Percentiles rank a stretch among this genome's conserved stretches.
Evolutionary conservation across 2,797 vertebrate species (phyloP).

Genomic region (Hybognathus amarus): DNA sequence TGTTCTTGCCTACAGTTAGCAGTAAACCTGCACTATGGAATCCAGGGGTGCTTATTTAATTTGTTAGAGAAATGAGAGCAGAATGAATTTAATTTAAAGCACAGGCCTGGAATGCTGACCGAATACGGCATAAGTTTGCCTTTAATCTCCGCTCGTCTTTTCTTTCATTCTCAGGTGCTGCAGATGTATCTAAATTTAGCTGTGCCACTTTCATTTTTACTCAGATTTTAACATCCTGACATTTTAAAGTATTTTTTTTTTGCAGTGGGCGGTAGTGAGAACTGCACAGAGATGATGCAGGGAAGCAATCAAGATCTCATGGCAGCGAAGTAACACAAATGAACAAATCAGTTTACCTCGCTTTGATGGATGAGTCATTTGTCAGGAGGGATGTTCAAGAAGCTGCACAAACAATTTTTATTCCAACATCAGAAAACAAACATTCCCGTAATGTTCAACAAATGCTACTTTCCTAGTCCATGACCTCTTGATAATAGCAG

Average conservation of each 20-base stretch:
- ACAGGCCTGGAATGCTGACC: slow-evolving; percentile 14
- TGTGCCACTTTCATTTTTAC: slow-evolving; percentile 20
- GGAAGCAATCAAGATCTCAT: slow-evolving; percentile 46
- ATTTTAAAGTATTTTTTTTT: slow-evolving; percentile 34
- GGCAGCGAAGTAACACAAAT: slow-evolving; percentile 32
- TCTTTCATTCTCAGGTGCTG: slow-evolving; percentile 27
- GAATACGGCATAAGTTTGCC: neutral
- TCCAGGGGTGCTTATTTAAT: slow-evolving; percentile 25
- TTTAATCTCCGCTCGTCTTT: slow-evolving; percentile 18
- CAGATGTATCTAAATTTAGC: slow-evolving; percentile 33
- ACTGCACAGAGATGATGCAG: slow-evolving; percentile 29
- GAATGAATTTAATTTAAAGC: slow-evolving; percentile 31
- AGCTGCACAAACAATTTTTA: slow-evolving; percentile 30
- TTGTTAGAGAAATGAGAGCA: slow-evolving; percentile 38
- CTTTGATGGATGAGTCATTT: slow-evolving; percentile 50
- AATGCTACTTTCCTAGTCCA: slow-evolving; percentile 23
- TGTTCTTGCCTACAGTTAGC: slow-evolving; percentile 2
- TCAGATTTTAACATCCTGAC: slow-evolving; percentile 28
- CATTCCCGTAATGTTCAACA: slow-evolving; percentile 27
- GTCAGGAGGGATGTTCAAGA: slow-evolving; percentile 36
- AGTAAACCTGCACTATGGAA: slow-evolving; percentile 32
- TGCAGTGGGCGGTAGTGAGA: slow-evolving; percentile 13
- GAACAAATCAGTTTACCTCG: slow-evolving; percentile 47
- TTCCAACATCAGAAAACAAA: slow-evolving; percentile 45
- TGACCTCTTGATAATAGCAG: slow-evolving; percentile 27